Conservation (phyloP, 2,888 invertebrate genomes). For the Eupithecia centaureata region DNA sequence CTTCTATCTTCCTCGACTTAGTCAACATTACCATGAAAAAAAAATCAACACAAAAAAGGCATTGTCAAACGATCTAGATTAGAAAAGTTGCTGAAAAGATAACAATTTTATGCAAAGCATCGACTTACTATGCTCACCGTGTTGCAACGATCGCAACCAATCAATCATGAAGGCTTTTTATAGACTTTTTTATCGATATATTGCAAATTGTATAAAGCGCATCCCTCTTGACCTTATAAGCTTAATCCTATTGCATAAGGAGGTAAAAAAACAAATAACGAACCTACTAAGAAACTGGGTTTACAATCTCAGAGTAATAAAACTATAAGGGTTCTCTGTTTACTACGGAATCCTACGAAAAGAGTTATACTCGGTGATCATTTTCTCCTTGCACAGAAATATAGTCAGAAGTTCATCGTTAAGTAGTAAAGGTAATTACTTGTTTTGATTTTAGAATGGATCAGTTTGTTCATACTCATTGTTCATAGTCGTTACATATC, state of each 20-base stretch:
- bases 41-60: neutral
- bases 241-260: conserved; percentile 54
- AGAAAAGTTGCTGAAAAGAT: conserved; percentile 6
- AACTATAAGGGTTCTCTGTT: neutral
- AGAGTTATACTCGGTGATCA: neutral
- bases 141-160: conserved; percentile 41
- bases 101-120: conserved; percentile 16
- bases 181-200: conserved; percentile 44
- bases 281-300: conserved; percentile 31
- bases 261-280: conserved; percentile 44
- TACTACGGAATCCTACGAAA: neutral
- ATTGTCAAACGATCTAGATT: conserved; percentile 24
- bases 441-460: neutral
- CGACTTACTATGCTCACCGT: conserved; percentile 26
- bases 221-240: conserved; percentile 53
- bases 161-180: conserved; percentile 52
- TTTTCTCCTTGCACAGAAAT: neutral
- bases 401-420: no score
- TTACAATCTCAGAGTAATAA: neutral
- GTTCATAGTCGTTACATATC: neutral
- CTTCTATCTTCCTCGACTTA: no score
- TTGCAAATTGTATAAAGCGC: conserved; percentile 47
- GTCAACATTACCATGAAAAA: neutral
- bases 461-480: neutral
- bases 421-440: no score